Evolutionary conservation across 2,888 invertebrate species (phyloP), one percentile per base, ranked within the genome.

Genomic region (Notodonta dromedarius): DNA sequence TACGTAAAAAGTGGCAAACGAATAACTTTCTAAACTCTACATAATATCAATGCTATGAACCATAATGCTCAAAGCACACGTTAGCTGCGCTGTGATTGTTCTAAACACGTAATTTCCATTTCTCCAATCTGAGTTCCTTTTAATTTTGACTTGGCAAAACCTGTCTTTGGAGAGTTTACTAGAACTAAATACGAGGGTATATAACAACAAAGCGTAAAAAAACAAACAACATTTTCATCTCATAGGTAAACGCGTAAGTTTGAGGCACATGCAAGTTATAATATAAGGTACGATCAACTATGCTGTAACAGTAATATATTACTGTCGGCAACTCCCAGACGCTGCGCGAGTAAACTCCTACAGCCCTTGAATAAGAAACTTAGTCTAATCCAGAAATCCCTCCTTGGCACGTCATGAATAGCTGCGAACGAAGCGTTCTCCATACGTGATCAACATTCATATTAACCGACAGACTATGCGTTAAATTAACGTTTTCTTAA

Each of bases 341-440:
- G 54, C 62, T 56, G 60, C 58, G 61, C 58, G 42, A 53, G 56
- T 65, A 63, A 64, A 59, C 56, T 58, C 63, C 50, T 54, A 65
- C 48, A 60, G 58, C 57, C 53, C 63, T 63, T 68, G 63, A 72
- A 68, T 67, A 60, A 69, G 64, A 77, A 73, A 66, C 64, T 66
- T 65, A 66, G 62, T 67, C 57, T 67, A 70, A 73, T 70, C 66
- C 67, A 65, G 63, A 69, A 73, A 77, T 78, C 75, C 71, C 67
- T 68, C 58, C 70, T 71, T 69, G 69, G 67, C 71, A 73, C 76
- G 68, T 69, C 73, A 69, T 72, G 71, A 70, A 73, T 69, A 63
- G 69, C 67, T 67, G 61, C 71, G 73, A 61, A 72, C 73, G 73
- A 76, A 68, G 60, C 71, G 60, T 75, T 73, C 73, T 65, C 61